phyloP scores from a whole-genome alignment of 2,797 vertebrate genomes.

The Gallinago stenura region DNA sequence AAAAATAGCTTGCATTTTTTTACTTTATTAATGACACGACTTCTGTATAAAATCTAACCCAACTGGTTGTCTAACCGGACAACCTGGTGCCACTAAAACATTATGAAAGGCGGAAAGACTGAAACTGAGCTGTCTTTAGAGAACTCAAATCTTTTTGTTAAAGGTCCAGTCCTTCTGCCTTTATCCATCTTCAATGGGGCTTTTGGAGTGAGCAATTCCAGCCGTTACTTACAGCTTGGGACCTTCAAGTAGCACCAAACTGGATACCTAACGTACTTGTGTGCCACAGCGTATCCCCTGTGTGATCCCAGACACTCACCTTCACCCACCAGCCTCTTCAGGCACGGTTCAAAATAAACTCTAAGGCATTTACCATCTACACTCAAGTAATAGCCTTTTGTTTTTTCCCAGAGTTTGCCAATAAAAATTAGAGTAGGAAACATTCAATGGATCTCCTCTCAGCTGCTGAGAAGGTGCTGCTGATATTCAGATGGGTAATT shows the following conservation, averaged over 20 bases:
- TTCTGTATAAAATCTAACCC: background rate
- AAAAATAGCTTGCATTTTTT: background rate
- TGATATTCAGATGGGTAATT: too few species aligned
- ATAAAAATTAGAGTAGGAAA: background rate
- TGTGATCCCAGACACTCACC: background rate
- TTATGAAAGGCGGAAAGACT: background rate
- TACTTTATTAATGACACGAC: background rate
- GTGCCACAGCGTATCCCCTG: background rate
- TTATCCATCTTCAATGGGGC: background rate
- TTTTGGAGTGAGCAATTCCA: background rate
- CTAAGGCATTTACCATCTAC: background rate
- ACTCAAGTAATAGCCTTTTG: background rate
- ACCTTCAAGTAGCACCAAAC: background rate
- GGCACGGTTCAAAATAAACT: background rate
- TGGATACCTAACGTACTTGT: background rate
- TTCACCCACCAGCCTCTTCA: background rate
- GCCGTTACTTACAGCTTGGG: background rate
- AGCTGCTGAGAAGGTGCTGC: too few species aligned
- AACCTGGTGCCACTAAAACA: background rate
- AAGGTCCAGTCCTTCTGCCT: background rate
- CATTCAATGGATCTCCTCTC: background rate
- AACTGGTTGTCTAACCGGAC: background rate
- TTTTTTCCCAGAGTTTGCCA: background rate
- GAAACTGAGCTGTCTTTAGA: background rate
- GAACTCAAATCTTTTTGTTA: background rate